Evolutionary conservation across 2,888 invertebrate genomes (phyloP).

Genomic region (Cantharis lateralis): DNA sequence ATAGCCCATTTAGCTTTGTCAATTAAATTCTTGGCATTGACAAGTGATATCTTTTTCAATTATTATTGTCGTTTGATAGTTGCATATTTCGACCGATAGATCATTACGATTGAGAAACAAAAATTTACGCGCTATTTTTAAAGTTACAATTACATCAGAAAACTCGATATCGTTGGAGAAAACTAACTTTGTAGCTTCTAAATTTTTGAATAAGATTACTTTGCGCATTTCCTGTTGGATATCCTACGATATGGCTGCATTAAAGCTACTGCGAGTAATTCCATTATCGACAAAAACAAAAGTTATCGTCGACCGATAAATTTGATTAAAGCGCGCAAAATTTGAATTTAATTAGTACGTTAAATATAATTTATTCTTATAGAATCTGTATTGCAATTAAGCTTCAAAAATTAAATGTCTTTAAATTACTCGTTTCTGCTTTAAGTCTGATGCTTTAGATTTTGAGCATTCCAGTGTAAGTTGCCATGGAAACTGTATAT

Average conservation of each 20-base stretch:
- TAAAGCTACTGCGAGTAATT: not conserved
- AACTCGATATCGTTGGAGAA: too few species aligned
- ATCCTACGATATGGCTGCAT: not conserved
- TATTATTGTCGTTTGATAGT: too few species aligned
- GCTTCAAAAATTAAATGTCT: not conserved
- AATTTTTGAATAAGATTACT: not conserved
- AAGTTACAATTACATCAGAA: not conserved
- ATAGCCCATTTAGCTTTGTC: too few species aligned
- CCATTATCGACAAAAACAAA: not conserved
- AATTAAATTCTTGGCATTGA: too few species aligned
- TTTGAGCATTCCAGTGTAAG: conserved; percentile 48
- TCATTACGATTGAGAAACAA: too few species aligned
- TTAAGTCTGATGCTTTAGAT: conserved; percentile 49
- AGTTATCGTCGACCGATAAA: not conserved
- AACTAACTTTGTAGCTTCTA: not conserved
- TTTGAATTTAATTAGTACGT: not conserved
- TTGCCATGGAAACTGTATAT: conserved; percentile 49
- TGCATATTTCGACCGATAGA: too few species aligned
- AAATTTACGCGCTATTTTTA: not conserved
- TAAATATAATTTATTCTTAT: not conserved
- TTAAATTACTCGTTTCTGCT: conserved; percentile 25
- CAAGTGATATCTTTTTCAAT: too few species aligned
- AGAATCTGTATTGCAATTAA: not conserved
- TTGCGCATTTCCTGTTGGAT: not conserved
- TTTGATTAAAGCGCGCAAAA: not conserved